A percentile compares a stretch with the other conserved stretches of the same genome.
These are phyloP conservation scores for Paedocypris micromegethes DNA, from an alignment of 2,797 vertebrate species.

Conservation along the genomic window DNA sequence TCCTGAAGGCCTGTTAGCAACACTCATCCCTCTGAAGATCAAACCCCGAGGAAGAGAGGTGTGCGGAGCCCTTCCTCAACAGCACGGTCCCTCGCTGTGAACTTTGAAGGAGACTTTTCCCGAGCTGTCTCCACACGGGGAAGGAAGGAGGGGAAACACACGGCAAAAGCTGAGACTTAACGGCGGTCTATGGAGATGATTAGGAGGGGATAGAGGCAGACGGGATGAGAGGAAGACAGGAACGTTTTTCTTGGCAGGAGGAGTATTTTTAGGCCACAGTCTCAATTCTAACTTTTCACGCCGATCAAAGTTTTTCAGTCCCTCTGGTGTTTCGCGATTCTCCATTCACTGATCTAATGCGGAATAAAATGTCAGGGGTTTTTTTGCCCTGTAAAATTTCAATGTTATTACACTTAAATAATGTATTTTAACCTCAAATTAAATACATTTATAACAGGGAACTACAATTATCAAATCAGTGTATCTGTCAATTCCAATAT, in stretches of 20 bases:
- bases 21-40: conserved; percentile 59
- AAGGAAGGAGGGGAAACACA: conserved; percentile 55
- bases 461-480: too few species aligned
- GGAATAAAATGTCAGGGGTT: too few species aligned
- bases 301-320: too few species aligned
- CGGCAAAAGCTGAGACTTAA: conserved; percentile 44
- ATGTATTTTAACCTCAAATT: too few species aligned
- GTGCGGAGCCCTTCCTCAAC: conserved; percentile 53
- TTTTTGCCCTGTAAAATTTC: too few species aligned
- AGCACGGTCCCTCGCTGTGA: conserved; percentile 58
- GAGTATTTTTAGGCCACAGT: too few species aligned
- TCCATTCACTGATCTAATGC: too few species aligned
- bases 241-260: conserved; percentile 35
- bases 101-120: conserved; percentile 71
- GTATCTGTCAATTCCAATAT: too few species aligned
- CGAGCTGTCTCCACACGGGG: conserved; percentile 56
- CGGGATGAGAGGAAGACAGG: conserved; percentile 10
- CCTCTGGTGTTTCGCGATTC: too few species aligned
- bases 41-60: conserved; percentile 65
- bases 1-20: conserved; percentile 48
- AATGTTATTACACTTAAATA: too few species aligned
- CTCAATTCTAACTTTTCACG: too few species aligned
- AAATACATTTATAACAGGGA: too few species aligned
- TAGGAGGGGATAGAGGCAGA: not conserved
- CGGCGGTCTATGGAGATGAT: conserved; percentile 24